Evolutionary conservation across 2,797 vertebrate species (phyloP).

Genomic region (Danio jaintianensis): DNA sequence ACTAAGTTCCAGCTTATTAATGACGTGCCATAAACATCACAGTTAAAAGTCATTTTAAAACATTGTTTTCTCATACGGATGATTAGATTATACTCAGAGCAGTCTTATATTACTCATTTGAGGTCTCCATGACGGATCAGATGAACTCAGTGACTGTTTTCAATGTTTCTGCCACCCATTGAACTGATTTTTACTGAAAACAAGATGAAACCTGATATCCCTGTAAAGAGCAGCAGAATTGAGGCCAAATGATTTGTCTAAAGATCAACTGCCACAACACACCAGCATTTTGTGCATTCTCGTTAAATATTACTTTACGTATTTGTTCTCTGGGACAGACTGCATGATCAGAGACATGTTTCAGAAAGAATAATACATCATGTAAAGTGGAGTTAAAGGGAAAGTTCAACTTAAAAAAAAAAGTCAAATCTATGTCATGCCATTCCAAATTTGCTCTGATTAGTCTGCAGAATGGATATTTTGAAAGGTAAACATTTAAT

Average conservation of each 20-base stretch:
- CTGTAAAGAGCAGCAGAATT: conserved; percentile 30
- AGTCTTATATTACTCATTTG: conserved; percentile 8
- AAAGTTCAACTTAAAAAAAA: background rate
- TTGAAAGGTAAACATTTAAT: background rate
- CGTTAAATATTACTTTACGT: conserved; percentile 8
- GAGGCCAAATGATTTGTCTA: conserved; percentile 35
- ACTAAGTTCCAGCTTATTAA: background rate
- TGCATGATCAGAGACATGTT: background rate
- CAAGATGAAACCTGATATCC: conserved; percentile 35
- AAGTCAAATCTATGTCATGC: background rate
- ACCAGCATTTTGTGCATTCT: conserved; percentile 16
- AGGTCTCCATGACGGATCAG: background rate
- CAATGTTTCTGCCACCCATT: conserved; percentile 3
- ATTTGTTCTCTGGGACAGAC: background rate
- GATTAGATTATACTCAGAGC: background rate
- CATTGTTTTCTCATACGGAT: background rate
- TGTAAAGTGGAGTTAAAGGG: background rate
- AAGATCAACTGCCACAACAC: conserved; percentile 32
- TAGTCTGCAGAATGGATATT: background rate
- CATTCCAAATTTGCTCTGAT: background rate
- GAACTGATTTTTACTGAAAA: conserved; percentile 21
- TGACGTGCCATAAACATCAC: background rate
- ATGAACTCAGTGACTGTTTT: conserved; percentile 4
- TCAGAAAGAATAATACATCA: background rate
- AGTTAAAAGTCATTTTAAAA: background rate